Percentiles rank a stretch among this genome's conserved stretches.
Evolutionary conservation across 2,113 vertebrate genomes (phyloP).

Genomic region (Daubentonia madagascariensis): DNA sequence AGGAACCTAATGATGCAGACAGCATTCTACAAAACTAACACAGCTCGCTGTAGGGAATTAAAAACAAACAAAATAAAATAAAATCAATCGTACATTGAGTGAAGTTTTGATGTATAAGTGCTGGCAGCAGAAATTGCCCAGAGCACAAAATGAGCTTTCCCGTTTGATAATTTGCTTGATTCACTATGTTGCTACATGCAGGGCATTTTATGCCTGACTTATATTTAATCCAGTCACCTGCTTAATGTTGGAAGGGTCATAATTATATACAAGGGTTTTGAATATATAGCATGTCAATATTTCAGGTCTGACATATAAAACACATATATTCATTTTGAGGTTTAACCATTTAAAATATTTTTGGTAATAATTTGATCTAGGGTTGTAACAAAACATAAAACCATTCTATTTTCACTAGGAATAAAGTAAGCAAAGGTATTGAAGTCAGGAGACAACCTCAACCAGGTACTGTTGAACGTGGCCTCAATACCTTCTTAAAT

Average conservation of each 20-base stretch:
- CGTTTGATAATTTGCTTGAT: constrained; percentile 88
- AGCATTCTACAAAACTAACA: constrained; percentile 81
- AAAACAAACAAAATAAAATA: constrained; percentile 90
- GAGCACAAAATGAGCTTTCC: constrained; percentile 85
- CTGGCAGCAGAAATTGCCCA: constrained; percentile 87
- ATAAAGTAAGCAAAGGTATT: constrained; percentile 44
- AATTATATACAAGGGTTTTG: constrained; percentile 81
- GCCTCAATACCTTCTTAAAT: not conserved
- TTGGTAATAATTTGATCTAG: constrained; percentile 76
- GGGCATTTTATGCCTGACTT: constrained; percentile 88
- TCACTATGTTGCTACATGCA: constrained; percentile 84
- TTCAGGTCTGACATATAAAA: constrained; percentile 80
- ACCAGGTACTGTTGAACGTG: too few species aligned
- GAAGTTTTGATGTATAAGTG: constrained; percentile 90
- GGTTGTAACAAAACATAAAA: constrained; percentile 75
- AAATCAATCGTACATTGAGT: constrained; percentile 89
- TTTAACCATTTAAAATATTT: constrained; percentile 80
- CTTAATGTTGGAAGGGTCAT: constrained; percentile 85
- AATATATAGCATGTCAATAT: constrained; percentile 79
- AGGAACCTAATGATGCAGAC: constrained; percentile 83
- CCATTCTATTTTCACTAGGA: constrained; percentile 72
- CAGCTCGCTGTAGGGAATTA: constrained; percentile 86
- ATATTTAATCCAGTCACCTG: constrained; percentile 88
- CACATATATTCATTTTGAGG: constrained; percentile 68
- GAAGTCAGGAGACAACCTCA: not conserved